Evolutionary conservation across 2,113 vertebrate genomes (phyloP), one percentile per base, ranked within the genome.

Genomic region (Uria lomvia): DNA sequence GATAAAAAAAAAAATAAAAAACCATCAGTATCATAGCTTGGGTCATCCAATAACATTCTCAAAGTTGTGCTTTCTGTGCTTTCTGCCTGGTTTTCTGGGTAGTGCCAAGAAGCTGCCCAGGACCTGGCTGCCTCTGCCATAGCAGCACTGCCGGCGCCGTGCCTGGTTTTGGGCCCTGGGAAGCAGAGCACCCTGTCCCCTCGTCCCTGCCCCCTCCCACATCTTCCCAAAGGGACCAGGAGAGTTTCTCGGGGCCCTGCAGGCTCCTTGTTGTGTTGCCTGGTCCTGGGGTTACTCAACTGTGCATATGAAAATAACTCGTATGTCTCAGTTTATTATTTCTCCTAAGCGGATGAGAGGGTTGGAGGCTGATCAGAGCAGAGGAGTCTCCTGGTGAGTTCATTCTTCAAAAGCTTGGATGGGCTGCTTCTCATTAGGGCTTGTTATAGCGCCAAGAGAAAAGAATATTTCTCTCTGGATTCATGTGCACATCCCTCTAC

Each of bases 321-420:
- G 0, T 72, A 14, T 67, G 85, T 83, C 85, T 91, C 60, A 74
- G 90, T 94, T 96, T 95, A 77, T 96, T 95, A 84, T 93, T 96
- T 92, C 94, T 95, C 90, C 80, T 83, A 59, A 84, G 90, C 15
- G 36, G 96, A 94, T 93, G 92, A 95, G 92, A 90, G 66, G 82
- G 63, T 56, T 97, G 95, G 94, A 96, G 72, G 73, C 95, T 2
- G 96, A 96, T 96, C 88, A 96, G 95, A 96, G 94, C 83, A 42
- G 86, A 90, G 74, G 42, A 86, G 30, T 56, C 86, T 91, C 95
- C 95, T 93, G 90, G 88, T 89, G 92, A 94, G 80, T 91, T 90
- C 52, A 68, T 93, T 94, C 95, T 96, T 95, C 94, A 93, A 94
- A 96, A 86, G 83, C 92, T 91, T 4, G 12, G 40, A 43, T 56